These are phyloP conservation scores for Sarcophaga bullata DNA, from an alignment of 1,140 invertebrate species.

Conservation along the genomic window DNA sequence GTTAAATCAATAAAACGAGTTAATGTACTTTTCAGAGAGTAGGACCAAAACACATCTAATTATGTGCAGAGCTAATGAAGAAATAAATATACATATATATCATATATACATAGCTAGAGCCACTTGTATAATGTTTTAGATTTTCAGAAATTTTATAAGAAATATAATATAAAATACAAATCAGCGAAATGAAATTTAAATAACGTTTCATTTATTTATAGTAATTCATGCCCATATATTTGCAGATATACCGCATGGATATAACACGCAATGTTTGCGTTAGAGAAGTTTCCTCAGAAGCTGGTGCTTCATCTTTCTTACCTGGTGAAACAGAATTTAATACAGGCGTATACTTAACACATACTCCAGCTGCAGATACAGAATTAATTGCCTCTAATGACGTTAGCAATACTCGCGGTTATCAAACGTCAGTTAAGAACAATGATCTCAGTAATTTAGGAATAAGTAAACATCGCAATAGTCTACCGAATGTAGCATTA, in stretches of 20 bases:
- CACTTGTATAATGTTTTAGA: too few species aligned
- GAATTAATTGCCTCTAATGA: background rate
- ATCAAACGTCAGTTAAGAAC: background rate
- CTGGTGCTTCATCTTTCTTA: background rate
- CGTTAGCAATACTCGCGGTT: background rate
- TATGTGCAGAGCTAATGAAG: too few species aligned
- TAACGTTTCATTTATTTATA: too few species aligned
- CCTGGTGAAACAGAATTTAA: background rate
- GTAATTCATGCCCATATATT: too few species aligned
- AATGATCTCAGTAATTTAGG: conserved; percentile 8
- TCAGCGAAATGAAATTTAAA: too few species aligned
- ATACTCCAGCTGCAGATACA: background rate
- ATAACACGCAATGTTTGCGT: conserved; percentile 81
- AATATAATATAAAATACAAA: too few species aligned
- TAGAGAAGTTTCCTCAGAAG: conserved; percentile 56
- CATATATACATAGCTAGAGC: too few species aligned
- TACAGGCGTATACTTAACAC: background rate
- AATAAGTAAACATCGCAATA: conserved; percentile 52
- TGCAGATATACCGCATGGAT: conserved; percentile 77
- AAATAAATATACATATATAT: too few species aligned
- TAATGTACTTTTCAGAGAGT: too few species aligned
- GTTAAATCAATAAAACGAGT: too few species aligned
- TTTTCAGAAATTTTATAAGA: too few species aligned
- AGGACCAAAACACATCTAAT: too few species aligned
- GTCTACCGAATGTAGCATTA: conserved; percentile 59